Evolutionary conservation across 1,140 invertebrate genomes (phyloP), one percentile per base, ranked within the genome.

Genomic region (Drosophila varians): DNA sequence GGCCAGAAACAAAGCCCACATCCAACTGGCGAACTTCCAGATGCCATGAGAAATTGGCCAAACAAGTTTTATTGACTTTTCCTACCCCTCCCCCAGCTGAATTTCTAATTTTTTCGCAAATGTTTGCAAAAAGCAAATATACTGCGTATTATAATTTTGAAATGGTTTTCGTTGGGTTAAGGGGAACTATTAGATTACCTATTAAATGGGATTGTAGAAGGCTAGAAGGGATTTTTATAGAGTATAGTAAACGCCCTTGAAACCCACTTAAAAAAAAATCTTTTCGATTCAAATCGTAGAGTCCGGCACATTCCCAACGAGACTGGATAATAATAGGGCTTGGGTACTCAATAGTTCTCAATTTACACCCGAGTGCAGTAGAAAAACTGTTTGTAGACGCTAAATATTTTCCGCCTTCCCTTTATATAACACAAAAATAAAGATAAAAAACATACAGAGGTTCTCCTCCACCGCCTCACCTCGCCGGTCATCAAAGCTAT

Each of bases 31-130:
- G 42, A 58, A 57, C 28, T 34, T 65, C 65, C 40, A 53, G 42
- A 68, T 55, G 62, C 42, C 47, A 46, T 74, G 52, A 74, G 74
- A 84, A 78, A 84, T 83, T 54, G 46, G 26, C 19, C 9, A 79
- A 83, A 86, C 79, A 79, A 66, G 79, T 84, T 84, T 60, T 68
- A 72, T 53, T 66, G 71, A 78, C 79, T 78, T 68, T 66, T 70
- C 77, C 38, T 64, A 18, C 34, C 14, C 14, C 23, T 25, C 14
- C 14, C 12, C 0, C n/a, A 21, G 9, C 23, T 71, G 36, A 74
- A 71, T 70, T 46, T 46, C 18, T 36, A 62, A 46, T 46, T 52
- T 54, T n/a, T 73, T 65, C 14, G 51, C 49, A 9, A 53, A 65
- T 53, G 26, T 52, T 16, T 34, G 54, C 26, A 23, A 40, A 77